Conservation (phyloP, 2,797 vertebrate species). For the Dendrocincla fuliginosa region DNA sequence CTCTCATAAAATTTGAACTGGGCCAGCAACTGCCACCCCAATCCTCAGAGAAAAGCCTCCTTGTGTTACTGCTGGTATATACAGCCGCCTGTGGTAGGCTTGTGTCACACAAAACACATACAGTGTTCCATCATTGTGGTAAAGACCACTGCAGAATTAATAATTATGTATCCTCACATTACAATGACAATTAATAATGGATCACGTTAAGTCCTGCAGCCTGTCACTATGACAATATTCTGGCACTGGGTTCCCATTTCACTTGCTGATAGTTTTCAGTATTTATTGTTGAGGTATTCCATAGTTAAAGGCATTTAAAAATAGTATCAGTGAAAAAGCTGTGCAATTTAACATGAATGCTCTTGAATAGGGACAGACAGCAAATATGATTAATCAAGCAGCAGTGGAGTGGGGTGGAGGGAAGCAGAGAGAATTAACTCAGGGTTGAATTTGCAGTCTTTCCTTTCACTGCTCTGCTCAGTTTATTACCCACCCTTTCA, state of each 20-base stretch:
- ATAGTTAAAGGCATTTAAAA: background rate
- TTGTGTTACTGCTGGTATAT: background rate
- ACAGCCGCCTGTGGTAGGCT: background rate
- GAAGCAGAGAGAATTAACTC: background rate
- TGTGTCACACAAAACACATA: background rate
- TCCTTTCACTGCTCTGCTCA: background rate
- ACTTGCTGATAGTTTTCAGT: background rate
- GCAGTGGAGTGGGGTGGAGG: background rate
- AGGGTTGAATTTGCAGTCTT: background rate
- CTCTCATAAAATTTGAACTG: background rate
- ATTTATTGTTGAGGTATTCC: background rate
- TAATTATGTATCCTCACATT: background rate
- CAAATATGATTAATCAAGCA: background rate
- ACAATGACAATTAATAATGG: background rate
- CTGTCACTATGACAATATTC: background rate
- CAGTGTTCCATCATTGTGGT: background rate
- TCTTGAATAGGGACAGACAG: background rate
- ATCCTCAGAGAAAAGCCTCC: background rate
- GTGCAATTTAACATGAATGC: background rate
- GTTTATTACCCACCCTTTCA: background rate
- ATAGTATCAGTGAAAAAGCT: background rate
- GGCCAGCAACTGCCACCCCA: background rate
- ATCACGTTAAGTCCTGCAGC: background rate
- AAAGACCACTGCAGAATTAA: background rate
- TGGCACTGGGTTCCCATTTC: background rate